Base-by-base conservation (phyloP, 2,113 vertebrate species). In the Tetraodon nigroviridis region DNA sequence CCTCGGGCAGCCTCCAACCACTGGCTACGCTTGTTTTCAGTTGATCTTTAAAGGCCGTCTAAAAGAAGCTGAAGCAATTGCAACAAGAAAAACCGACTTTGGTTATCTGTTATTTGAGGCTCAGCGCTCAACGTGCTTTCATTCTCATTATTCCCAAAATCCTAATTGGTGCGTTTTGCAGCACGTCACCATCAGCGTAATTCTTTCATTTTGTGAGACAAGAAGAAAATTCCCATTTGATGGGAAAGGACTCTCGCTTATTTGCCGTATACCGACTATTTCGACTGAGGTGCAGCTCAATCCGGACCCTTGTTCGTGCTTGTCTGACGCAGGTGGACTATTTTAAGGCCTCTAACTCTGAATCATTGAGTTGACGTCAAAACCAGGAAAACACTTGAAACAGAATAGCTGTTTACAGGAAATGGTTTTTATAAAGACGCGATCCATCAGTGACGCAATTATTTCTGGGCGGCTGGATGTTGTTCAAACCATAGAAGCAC, bases 11-110 rank as follows among this genome's bases (percentile, higher is more conserved):
- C 64, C n/a, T 3, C 6, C 18, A 1, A 73, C 67, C 27, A 79
- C 62, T 73, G 29, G 50, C 51, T 76, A 76, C 82, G 53, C 75
- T 71, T 58, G 52, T 70, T 71, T 67, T 32, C 27, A 63, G 8
- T 45, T 32, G 60, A 65, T 59, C 58, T 72, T 27, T 59, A 54
- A 41, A 51, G 54, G 37, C 10, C 51, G 55, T 52, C 46, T 65
- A 24, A 0, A 18, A 11, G 32, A 37, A 37, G 7, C 46, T 21
- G 24, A 29, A 52, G 12, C 8, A 3, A 13, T 27, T 46, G 49
- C 53, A 51, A 12, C 40, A 19, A 64, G 40, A 47, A 59, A 45
- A 11, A 54, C 24, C 3, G 21, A 46, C 22, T 60, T 56, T 54
- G 51, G 56, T 60, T 61, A 44, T 53, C 57, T 65, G 21, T 64